Conservation (phyloP, 2,113 vertebrate species). For the Zosterops pallidus region DNA sequence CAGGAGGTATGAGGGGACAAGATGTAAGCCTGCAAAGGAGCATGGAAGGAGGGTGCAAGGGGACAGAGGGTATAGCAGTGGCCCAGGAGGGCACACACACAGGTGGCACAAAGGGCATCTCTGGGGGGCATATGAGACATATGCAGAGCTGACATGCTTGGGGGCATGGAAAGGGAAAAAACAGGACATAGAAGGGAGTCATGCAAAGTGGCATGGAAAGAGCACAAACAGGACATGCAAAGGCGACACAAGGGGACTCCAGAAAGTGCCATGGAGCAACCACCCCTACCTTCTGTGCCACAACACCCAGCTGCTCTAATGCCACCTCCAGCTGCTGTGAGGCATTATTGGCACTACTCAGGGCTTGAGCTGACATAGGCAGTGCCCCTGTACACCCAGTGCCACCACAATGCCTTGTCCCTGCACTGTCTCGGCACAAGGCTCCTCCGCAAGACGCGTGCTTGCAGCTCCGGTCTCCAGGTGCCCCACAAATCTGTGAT, state of each 20-base stretch:
- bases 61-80: background rate
- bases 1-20: fast-evolving
- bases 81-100: background rate
- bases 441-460: constrained; percentile 78
- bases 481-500: constrained; percentile 59
- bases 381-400: constrained; percentile 75
- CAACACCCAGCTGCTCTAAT: constrained; percentile 67
- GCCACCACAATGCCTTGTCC: constrained; percentile 74
- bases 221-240: background rate
- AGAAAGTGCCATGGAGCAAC: background rate
- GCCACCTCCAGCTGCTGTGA: constrained; percentile 66
- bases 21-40: background rate
- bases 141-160: background rate
- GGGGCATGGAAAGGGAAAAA: background rate
- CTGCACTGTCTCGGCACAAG: constrained; percentile 72
- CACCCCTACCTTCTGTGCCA: constrained; percentile 75
- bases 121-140: background rate
- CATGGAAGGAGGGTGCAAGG: background rate
- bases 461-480: constrained; percentile 60
- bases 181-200: background rate
- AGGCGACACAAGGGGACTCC: background rate
- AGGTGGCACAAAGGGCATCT: background rate
- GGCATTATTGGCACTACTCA: constrained; percentile 56
- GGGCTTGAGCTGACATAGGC: constrained; percentile 66
- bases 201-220: background rate